phyloP scores from a whole-genome alignment of 2,797 vertebrate genomes.

The Serranus cabrilla region DNA sequence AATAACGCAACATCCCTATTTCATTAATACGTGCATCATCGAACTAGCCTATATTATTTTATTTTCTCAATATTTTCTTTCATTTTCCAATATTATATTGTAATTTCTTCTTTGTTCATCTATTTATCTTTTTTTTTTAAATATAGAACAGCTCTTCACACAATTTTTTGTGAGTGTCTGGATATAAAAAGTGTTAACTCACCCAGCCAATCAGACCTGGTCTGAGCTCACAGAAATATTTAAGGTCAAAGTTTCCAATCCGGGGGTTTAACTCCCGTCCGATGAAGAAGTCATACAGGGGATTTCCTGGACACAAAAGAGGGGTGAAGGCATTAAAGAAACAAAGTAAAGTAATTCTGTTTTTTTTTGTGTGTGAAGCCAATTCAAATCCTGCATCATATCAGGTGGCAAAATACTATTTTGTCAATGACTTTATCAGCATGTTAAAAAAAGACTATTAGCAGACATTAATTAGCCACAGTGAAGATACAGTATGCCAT shows the following conservation, averaged over 20 bases:
- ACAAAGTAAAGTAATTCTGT: background rate
- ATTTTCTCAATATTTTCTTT: no score
- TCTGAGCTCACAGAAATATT: slow-evolving; percentile 94
- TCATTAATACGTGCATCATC: no score
- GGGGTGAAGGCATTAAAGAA: background rate
- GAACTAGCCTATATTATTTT: no score
- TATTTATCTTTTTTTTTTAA: no score
- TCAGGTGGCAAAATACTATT: no score
- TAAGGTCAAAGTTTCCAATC: slow-evolving; percentile 90
- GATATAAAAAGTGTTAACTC: slow-evolving; percentile 61
- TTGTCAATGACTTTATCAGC: no score
- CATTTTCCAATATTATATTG: no score
- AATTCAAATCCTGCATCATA: background rate
- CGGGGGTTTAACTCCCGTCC: slow-evolving; percentile 94
- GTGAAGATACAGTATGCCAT: no score
- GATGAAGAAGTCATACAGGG: slow-evolving; percentile 93
- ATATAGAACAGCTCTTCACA: background rate
- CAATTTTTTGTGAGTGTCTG: background rate
- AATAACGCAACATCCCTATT: no score
- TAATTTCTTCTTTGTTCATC: no score
- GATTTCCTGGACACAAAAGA: slow-evolving; percentile 83
- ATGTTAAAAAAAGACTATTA: no score
- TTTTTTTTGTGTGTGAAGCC: background rate
- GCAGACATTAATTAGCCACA: background rate
- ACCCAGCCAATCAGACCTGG: slow-evolving; percentile 96